Conservation (phyloP, 2,797 vertebrate species). For the Enteromius fasciolatus region DNA sequence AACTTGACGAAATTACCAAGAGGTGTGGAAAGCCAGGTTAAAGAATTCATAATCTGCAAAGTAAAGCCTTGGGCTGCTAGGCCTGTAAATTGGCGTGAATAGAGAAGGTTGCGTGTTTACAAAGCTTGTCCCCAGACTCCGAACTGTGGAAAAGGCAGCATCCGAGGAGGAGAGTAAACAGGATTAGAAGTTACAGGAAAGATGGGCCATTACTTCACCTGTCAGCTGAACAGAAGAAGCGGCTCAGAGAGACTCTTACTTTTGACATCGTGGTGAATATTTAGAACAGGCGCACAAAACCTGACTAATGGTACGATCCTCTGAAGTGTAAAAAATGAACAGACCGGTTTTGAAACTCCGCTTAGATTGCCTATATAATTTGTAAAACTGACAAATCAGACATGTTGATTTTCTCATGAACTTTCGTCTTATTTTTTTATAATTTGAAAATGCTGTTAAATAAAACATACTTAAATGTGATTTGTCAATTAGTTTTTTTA, state of each 20-base stretch:
- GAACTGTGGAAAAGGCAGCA: slow-evolving; percentile 48
- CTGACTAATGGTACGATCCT: slow-evolving; percentile 9
- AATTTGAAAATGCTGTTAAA: neutral
- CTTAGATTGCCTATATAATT: neutral
- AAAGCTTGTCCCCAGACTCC: slow-evolving; percentile 54
- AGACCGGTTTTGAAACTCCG: neutral
- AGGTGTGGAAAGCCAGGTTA: slow-evolving; percentile 53
- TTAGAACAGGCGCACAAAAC: slow-evolving; percentile 19
- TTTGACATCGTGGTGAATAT: slow-evolving; percentile 8
- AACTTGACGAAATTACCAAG: slow-evolving; percentile 47
- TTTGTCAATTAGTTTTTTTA: neutral
- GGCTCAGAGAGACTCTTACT: slow-evolving; percentile 21
- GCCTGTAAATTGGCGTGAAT: slow-evolving; percentile 53
- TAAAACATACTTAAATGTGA: neutral
- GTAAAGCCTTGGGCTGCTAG: slow-evolving; percentile 59
- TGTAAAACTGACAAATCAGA: slow-evolving; percentile 4
- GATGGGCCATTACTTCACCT: slow-evolving; percentile 47
- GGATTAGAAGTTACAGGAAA: slow-evolving; percentile 56
- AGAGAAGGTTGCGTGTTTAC: slow-evolving; percentile 51
- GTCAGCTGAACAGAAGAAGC: slow-evolving; percentile 57
- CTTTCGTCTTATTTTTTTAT: neutral
- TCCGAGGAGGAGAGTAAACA: slow-evolving; percentile 52
- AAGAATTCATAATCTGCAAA: slow-evolving; percentile 59
- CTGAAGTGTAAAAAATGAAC: neutral
- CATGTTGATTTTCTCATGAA: neutral